phyloP scores from a whole-genome alignment of 2,113 vertebrate species.

The Galbula dea region DNA sequence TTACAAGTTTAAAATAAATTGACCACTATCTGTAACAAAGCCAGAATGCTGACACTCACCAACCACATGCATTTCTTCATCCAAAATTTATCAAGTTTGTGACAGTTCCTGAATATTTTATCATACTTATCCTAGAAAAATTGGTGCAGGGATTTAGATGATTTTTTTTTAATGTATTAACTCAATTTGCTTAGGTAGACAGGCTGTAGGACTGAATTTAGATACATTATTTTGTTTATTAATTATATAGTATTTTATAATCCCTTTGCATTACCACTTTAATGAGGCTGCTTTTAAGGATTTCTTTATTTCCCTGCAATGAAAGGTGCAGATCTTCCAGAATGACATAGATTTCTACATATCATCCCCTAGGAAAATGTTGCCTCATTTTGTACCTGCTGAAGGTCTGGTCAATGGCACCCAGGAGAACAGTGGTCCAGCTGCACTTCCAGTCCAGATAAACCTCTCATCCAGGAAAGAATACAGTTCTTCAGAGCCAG shows the following conservation, averaged over 20 bases:
- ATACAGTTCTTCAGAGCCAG: background rate
- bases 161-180: background rate
- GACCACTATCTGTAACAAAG: background rate
- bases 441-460: background rate
- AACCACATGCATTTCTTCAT: background rate
- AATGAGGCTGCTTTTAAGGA: background rate
- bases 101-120: background rate
- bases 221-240: background rate
- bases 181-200: background rate
- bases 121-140: background rate
- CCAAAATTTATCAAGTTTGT: background rate
- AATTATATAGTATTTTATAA: background rate
- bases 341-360: background rate
- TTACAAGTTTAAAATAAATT: slow-evolving; percentile 29
- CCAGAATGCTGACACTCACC: background rate
- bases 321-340: background rate
- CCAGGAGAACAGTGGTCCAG: background rate
- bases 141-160: background rate
- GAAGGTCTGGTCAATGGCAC: background rate
- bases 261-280: background rate
- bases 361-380: background rate
- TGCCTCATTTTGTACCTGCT: background rate
- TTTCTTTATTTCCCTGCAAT: background rate
- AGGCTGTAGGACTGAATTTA: background rate
- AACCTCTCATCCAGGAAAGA: background rate